Evolutionary conservation across 2,888 invertebrate genomes (phyloP), one percentile per base, ranked within the genome.

Genomic region (Tenthredo distinguenda): DNA sequence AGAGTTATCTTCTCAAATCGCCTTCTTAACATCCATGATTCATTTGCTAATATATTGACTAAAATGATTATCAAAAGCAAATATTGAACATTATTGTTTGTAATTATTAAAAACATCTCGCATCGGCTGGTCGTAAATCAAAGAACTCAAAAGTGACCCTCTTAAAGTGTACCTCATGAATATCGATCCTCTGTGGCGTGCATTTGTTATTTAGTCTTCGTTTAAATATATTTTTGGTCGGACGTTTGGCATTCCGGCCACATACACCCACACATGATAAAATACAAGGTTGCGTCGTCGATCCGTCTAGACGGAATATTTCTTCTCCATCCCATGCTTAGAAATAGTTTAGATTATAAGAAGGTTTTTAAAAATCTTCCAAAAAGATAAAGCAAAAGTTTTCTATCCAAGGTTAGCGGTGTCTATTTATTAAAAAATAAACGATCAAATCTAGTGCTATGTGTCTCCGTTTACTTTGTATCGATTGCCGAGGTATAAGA

Each of bases 401-500:
- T 34, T 12, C 68, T 83, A 47, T 31, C 34, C 83, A 81, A 62
- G 47, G 83, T 40, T 79, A 71, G 79, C 15, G n/a, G 12, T 85
- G 26, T 85, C 85, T 58, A 47, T 81, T 58, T 1, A 55, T 26
- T 55, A 18, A 47, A 55, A n/a, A 50, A 26, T 21, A 47, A 58
- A 72, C 37, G 31, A 40, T 83, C 21, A 76, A 31, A 86, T 77
- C 65, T 89, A 94, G 94, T 94, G 94, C 91, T 91, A 93, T 95
- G 92, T 94, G 95, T 89, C 94, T 95, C 85, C 93, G 94, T 90
- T 92, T 95, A 87, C 94, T 95, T 90, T 95, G 95, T 92, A 94
- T 95, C 88, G 94, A 95, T 93, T 95, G 95, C 92, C 94, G 94
- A 94, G 95, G 95, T 95, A 93, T 90, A 93, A 92, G 84, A 86